These are phyloP conservation scores for Trachelipus rathkii DNA, from an alignment of 1,140 invertebrate genomes.

Conservation along the genomic window DNA sequence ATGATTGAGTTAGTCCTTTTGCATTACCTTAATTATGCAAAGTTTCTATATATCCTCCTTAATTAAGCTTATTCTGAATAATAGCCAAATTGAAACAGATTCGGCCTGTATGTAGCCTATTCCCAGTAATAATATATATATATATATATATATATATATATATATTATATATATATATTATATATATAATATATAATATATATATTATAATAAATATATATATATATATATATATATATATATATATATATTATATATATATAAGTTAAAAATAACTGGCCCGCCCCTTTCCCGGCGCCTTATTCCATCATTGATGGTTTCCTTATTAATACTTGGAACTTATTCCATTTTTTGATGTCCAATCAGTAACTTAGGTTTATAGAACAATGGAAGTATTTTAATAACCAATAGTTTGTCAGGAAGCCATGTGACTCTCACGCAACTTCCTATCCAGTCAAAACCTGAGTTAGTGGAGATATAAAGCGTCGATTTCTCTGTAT, in stretches of 20 bases:
- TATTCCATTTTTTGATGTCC: neutral
- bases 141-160: too few relatives aligned
- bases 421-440: neutral
- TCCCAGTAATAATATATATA: too few relatives aligned
- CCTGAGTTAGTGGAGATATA: neutral
- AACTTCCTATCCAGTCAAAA: conserved; percentile 1
- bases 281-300: neutral
- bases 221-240: neutral
- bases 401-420: neutral
- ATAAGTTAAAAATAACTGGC: neutral
- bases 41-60: too few relatives aligned
- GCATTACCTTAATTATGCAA: too few relatives aligned
- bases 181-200: conserved; percentile 2
- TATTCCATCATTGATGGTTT: neutral
- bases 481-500: neutral
- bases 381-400: conserved; percentile 6
- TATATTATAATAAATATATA: neutral
- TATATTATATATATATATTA: too few relatives aligned
- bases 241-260: neutral
- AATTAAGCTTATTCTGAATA: too few relatives aligned
- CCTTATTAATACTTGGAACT: neutral
- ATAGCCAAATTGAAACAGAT: too few relatives aligned
- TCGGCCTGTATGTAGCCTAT: too few relatives aligned
- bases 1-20: too few relatives aligned
- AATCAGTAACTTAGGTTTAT: neutral